Evolutionary conservation across 92 coral and sea anemone species (phyloP).

Genomic region (Palythoa heliodiscus): DNA sequence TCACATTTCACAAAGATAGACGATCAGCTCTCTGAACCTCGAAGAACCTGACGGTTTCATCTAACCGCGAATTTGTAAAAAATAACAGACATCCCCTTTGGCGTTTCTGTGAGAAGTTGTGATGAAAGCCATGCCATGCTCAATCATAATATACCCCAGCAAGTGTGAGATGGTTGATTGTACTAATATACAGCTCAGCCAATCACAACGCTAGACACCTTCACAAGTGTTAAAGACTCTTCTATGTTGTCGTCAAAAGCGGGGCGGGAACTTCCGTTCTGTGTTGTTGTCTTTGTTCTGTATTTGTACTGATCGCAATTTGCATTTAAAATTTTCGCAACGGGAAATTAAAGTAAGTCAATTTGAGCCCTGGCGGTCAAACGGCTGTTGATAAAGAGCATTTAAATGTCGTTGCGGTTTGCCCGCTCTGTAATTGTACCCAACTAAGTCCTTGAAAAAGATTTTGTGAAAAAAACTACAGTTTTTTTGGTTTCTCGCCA

Average conservation of each 20-base stretch:
- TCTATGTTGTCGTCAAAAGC: constrained; percentile 88
- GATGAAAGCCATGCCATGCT: constrained; percentile 56
- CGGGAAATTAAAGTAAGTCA: constrained; percentile 79
- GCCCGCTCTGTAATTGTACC: neutral
- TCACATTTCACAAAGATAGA: neutral
- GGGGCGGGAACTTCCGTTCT: constrained; percentile 95
- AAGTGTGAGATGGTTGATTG: constrained; percentile 75
- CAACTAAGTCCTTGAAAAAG: neutral
- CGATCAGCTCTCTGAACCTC: neutral
- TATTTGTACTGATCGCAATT: constrained; percentile 84
- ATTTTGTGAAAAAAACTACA: neutral
- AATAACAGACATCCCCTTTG: constrained; percentile 41
- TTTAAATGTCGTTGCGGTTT: constrained; percentile 35
- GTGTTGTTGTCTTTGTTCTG: constrained; percentile 81
- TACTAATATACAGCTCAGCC: constrained; percentile 70
- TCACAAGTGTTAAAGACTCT: constrained; percentile 62
- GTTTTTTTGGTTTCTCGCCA: neutral
- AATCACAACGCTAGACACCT: constrained; percentile 66
- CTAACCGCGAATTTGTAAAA: constrained; percentile 10
- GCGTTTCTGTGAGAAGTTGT: constrained; percentile 31
- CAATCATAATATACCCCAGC: constrained; percentile 64
- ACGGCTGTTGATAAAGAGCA: constrained; percentile 33
- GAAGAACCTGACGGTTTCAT: constrained; percentile 16
- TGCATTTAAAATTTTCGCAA: constrained; percentile 90
- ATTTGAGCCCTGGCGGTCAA: constrained; percentile 44